Conservation (phyloP, 2,797 vertebrate genomes). For the Iguana delicatissima region DNA sequence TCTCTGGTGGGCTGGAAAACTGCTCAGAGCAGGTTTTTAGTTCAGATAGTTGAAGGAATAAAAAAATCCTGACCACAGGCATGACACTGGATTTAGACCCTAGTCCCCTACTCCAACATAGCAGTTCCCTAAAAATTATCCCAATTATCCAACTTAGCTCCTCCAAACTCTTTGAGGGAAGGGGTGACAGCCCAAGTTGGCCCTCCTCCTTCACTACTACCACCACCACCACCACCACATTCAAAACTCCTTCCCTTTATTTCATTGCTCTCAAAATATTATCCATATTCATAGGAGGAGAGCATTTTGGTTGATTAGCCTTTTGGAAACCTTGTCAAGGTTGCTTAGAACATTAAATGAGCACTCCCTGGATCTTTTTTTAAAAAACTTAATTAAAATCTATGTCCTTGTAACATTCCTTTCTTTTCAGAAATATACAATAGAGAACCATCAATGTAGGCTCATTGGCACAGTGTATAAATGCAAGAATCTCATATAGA, state of each 20-base stretch:
- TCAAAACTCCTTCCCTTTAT: not conserved
- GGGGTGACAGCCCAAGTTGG: not conserved
- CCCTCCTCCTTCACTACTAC: not conserved
- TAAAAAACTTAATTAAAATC: conserved; percentile 32
- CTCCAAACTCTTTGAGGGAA: not conserved
- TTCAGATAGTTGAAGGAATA: too few relatives aligned
- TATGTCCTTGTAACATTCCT: not conserved
- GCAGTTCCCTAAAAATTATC: not conserved
- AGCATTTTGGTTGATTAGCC: conserved; percentile 28
- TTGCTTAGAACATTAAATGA: conserved; percentile 6
- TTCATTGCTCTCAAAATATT: conserved; percentile 3
- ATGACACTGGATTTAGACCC: too few relatives aligned
- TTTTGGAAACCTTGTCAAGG: conserved; percentile 51
- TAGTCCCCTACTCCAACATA: not conserved
- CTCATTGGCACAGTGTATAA: conserved; percentile 5
- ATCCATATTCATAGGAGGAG: conserved; percentile 18
- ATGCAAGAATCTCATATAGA: not conserved
- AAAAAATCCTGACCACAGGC: too few relatives aligned
- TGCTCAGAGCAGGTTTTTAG: too few relatives aligned
- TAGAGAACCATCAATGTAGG: not conserved
- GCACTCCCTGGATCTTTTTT: conserved; percentile 37
- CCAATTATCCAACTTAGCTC: not conserved
- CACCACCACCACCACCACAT: not conserved
- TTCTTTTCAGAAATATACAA: conserved; percentile 1
- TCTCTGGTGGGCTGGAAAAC: too few relatives aligned